Conservation (phyloP, 2,113 vertebrate species). For the Calyptommatus sinebrachiatus region DNA sequence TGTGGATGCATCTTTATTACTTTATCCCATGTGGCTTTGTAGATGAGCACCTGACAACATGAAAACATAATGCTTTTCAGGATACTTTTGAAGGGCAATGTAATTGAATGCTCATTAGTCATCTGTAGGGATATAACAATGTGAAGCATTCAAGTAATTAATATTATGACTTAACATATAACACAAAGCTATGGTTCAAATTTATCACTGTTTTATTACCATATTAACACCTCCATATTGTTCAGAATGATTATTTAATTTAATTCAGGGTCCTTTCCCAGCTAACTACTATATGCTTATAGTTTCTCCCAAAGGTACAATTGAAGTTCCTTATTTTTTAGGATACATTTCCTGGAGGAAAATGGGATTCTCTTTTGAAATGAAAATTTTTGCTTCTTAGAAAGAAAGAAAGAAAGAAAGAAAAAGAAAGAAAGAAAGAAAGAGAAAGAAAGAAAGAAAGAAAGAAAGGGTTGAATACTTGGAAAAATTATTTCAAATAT, state of each 20-base stretch:
- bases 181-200: conserved; percentile 4
- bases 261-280: conserved; percentile 20
- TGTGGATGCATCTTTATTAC: conserved; percentile 1
- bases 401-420: too few relatives aligned
- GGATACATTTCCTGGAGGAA: not conserved
- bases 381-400: not conserved
- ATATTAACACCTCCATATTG: conserved; percentile 15
- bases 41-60: not conserved
- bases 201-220: conserved; percentile 34
- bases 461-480: not conserved
- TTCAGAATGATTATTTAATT: conserved; percentile 37
- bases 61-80: not conserved
- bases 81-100: not conserved
- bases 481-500: not conserved
- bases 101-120: conserved; percentile 30
- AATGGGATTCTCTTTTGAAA: not conserved
- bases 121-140: conserved; percentile 21
- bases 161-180: conserved; percentile 22
- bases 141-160: conserved; percentile 26
- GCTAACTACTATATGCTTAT: not conserved
- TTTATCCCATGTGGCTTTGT: fast-evolving
- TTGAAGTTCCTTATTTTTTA: not conserved
- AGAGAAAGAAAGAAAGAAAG: too few relatives aligned
- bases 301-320: conserved; percentile 13
- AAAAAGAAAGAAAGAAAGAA: too few relatives aligned